Percentiles rank a stretch among this genome's conserved stretches.
phyloP scores from a whole-genome alignment of 2,797 vertebrate species.

The Echiichthys vipera region DNA sequence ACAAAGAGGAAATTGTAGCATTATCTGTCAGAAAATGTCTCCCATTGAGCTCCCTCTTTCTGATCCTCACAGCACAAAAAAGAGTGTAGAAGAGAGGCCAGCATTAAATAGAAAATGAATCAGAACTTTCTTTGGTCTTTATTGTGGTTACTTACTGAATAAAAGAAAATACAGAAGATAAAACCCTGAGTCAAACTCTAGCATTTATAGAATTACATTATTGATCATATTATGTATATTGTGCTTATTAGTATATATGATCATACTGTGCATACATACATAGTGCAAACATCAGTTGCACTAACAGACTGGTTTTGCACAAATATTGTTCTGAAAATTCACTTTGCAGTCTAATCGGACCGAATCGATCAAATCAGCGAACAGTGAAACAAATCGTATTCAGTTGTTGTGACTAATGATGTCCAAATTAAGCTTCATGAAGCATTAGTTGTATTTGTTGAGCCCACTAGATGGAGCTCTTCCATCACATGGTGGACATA shows the following conservation, averaged over 20 bases:
- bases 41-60: background rate
- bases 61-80: slow-evolving; percentile 2
- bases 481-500: too few species aligned
- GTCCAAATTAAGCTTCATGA: too few species aligned
- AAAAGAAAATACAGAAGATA: background rate
- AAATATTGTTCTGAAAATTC: background rate
- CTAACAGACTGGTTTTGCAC: background rate
- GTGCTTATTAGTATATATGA: background rate
- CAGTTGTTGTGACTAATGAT: too few species aligned
- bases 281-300: background rate
- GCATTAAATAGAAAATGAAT: background rate
- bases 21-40: background rate
- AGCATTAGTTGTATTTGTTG: too few species aligned
- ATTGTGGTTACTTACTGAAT: background rate
- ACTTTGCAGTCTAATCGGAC: too few species aligned
- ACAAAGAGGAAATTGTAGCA: too few species aligned
- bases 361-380: too few species aligned
- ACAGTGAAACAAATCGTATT: too few species aligned
- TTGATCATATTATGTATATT: background rate
- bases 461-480: too few species aligned
- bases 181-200: background rate
- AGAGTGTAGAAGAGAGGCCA: background rate
- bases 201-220: background rate
- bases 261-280: background rate
- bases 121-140: background rate